phyloP scores from a whole-genome alignment of 2,113 vertebrate genomes.

The Channa argus region DNA sequence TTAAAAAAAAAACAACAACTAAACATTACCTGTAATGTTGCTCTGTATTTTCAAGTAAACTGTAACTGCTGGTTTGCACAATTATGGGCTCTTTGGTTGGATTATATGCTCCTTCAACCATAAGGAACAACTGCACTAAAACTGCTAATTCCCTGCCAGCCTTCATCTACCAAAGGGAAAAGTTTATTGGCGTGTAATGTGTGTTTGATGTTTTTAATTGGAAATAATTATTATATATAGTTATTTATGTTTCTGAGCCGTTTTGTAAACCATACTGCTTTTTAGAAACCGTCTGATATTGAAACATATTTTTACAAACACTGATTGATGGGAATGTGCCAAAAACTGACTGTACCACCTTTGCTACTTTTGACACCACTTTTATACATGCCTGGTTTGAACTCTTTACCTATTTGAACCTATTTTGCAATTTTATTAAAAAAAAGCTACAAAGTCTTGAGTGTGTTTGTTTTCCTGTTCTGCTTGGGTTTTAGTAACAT shows the following conservation, averaged over 20 bases:
- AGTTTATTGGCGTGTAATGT: neutral
- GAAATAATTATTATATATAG: neutral
- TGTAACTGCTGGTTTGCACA: slow-evolving; percentile 2
- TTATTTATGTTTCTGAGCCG: slow-evolving; percentile 49
- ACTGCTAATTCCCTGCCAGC: neutral
- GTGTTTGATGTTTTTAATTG: slow-evolving; percentile 14
- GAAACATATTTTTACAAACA: slow-evolving; percentile 25
- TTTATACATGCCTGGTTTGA: slow-evolving; percentile 38
- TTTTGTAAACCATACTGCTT: slow-evolving; percentile 1
- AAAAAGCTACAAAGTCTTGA: neutral
- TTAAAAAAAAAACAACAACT: no score
- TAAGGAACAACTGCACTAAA: neutral
- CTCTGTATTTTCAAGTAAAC: neutral
- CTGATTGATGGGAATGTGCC: slow-evolving; percentile 17
- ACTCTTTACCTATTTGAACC: slow-evolving; percentile 45
- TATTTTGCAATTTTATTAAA: slow-evolving; percentile 41
- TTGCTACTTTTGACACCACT: slow-evolving; percentile 7
- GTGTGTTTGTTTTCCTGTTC: neutral
- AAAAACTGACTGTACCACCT: neutral
- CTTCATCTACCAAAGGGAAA: slow-evolving; percentile 65
- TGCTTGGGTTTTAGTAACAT: no score
- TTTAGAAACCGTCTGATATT: neutral
- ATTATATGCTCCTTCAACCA: neutral
- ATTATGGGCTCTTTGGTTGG: slow-evolving; percentile 5
- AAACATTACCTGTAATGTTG: neutral